Evolutionary conservation across 2,113 vertebrate species (phyloP).

Genomic region (Boulengerochromis microlepis): DNA sequence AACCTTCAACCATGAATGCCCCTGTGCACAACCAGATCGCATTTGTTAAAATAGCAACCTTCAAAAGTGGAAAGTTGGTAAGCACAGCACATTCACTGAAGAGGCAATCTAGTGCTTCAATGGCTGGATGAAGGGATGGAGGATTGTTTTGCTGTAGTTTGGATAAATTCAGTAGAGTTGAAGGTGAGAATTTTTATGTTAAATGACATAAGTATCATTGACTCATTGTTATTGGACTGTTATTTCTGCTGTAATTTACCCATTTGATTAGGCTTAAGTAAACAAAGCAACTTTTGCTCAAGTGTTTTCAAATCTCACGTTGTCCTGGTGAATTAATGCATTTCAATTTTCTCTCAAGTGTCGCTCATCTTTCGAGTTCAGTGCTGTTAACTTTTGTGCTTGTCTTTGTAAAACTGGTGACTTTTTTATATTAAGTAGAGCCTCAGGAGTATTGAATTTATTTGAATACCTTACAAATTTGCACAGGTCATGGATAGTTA

Average conservation of each 20-base stretch:
- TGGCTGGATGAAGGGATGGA: background rate
- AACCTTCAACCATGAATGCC: background rate
- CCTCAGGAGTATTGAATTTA: background rate
- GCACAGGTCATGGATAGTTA: background rate
- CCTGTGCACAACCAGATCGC: background rate
- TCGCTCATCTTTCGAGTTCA: background rate
- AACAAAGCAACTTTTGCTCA: background rate
- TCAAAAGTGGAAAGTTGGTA: background rate
- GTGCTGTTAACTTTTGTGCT: background rate
- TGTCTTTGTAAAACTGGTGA: background rate
- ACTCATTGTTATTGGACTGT: background rate
- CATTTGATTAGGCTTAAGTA: background rate
- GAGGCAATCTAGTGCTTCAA: background rate
- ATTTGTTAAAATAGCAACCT: background rate
- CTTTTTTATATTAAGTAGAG: background rate
- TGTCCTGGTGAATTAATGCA: background rate
- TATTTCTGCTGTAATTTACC: background rate
- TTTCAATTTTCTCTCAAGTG: background rate
- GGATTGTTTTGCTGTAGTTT: background rate
- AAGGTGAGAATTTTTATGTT: background rate
- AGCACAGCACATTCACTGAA: background rate
- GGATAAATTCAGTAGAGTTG: background rate
- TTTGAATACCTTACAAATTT: background rate
- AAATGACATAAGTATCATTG: background rate
- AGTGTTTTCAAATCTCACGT: background rate